Percentiles rank a stretch among this genome's conserved stretches.
Conservation (phyloP, 2,113 vertebrate genomes). For the Gyps fulvus region DNA sequence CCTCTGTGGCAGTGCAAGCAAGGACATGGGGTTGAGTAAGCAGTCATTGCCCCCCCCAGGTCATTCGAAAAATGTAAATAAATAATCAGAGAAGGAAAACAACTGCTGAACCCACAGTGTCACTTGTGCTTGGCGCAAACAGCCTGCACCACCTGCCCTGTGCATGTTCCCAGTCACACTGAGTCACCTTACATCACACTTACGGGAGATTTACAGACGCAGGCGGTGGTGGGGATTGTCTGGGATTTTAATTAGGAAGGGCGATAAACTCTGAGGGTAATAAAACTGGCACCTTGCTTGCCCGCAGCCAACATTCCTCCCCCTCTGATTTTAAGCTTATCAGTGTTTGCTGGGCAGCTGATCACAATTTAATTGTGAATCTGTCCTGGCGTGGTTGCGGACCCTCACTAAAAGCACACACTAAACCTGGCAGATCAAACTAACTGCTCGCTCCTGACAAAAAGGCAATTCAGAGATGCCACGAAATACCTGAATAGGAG, state of each 20-base stretch:
- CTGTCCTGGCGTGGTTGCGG: background rate
- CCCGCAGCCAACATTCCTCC: background rate
- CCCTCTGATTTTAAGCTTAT: background rate
- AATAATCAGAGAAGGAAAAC: background rate
- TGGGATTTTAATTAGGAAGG: background rate
- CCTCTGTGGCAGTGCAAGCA: background rate
- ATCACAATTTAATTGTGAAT: background rate
- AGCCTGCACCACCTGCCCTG: background rate
- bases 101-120: background rate
- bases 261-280: background rate
- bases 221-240: background rate
- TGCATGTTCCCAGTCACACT: background rate
- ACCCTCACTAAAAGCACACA: background rate
- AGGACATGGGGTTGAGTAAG: background rate
- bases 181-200: background rate
- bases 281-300: background rate
- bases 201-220: rapidly evolving
- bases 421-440: background rate
- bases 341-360: background rate
- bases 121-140: background rate
- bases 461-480: background rate
- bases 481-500: background rate
- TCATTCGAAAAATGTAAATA: background rate
- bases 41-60: background rate
- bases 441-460: background rate